Base-by-base conservation (phyloP, 1,140 invertebrate genomes). In the Drosophila leontia region DNA sequence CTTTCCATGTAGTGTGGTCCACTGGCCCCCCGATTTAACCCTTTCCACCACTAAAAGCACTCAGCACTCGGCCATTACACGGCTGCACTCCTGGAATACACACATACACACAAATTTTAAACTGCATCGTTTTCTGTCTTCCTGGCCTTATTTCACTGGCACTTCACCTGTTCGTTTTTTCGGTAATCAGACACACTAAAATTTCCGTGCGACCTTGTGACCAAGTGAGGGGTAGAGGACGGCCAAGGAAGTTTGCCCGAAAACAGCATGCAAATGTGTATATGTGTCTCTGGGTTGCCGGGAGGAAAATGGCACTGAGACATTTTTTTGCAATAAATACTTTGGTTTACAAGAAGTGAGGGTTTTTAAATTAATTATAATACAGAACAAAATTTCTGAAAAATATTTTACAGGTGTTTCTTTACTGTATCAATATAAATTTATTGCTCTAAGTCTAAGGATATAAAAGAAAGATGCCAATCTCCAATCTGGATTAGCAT, bases 221-320 rank as follows among this genome's bases (percentile, higher is more conserved):
- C 58, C 77, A 53, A 47, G 17, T 19, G 44, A 15, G 23, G 37
- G 37, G 17, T 34, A 78, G 15, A 3, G 26, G 17, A 12, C 35
- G 9, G 12, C 29, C 29, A 23, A 50, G n/a, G 29, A 71, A 50
- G 67, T 70, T 71, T 57, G 9, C 8, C 51, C 19, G 26, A 58
- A 61, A 65, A 75, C 59, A 62, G 64, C 51, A 80, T 75, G 75
- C 81, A 84, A 83, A 80, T 67, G 70, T 47, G 60, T 59, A 59
- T 29, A 44, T 17, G 34, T 51, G 55, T 42, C 42, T 61, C 62
- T 17, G 19, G 3, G 56, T 17, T 37, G 29, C 35, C 12, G 11
- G 23, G 9, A 9, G 5, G 8, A n/a, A n/a, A 9, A n/a, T 39
- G 9, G 1, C 53, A 56, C 53, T 56, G 19, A 0, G 5, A 39